phyloP scores from a whole-genome alignment of 1,140 invertebrate species.

The Drosophila neocordata region DNA sequence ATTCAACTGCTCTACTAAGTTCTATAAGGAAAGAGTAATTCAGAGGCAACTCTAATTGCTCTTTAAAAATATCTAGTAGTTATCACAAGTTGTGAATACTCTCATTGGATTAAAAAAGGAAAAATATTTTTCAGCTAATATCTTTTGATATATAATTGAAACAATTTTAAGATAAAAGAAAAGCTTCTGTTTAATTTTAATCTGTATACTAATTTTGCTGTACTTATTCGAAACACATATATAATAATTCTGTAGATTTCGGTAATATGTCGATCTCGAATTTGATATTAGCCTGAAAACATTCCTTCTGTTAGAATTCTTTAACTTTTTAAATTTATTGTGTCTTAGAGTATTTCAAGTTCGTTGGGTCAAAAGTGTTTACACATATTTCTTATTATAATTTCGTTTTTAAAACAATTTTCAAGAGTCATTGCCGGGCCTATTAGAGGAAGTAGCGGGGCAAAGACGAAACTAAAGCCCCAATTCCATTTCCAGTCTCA shows the following conservation, averaged over 20 bases:
- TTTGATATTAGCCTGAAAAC: no score
- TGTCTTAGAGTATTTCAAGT: conserved; percentile 20
- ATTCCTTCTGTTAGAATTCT: no score
- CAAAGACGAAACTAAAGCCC: conserved; percentile 19
- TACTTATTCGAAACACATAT: no score
- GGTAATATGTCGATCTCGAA: no score
- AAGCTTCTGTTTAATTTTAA: no score
- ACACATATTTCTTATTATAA: conserved; percentile 34
- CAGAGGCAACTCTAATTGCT: conserved; percentile 55
- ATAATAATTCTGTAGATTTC: no score
- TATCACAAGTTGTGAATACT: background rate
- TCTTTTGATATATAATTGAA: no score
- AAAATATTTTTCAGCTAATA: no score
- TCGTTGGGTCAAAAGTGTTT: background rate
- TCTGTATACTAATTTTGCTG: no score
- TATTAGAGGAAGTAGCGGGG: conserved; percentile 45
- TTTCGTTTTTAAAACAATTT: conserved; percentile 61
- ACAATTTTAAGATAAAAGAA: no score
- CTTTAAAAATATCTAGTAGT: conserved; percentile 20
- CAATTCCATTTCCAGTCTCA: conserved; percentile 17
- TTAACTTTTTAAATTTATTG: background rate
- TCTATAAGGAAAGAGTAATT: conserved; percentile 44
- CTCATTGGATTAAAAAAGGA: no score
- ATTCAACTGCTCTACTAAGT: conserved; percentile 68
- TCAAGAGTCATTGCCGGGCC: conserved; percentile 68